Evolutionary conservation across 2,113 vertebrate genomes (phyloP).

Genomic region (Pleuronectes platessa): DNA sequence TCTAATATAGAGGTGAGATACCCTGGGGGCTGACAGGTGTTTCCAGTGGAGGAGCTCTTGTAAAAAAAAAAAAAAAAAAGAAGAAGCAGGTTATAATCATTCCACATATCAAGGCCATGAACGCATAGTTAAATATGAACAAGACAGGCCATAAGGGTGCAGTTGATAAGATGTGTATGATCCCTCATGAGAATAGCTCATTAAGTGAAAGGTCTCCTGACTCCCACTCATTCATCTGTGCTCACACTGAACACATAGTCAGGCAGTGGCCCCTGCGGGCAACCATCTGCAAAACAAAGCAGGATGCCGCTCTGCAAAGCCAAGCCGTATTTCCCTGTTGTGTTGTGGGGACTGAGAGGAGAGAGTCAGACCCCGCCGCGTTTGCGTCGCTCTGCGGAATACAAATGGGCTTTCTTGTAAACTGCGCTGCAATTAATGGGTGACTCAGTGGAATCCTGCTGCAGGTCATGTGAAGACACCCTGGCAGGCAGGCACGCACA

Average conservation of each 20-base stretch:
- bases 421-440: conserved; percentile 48
- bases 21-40: conserved; percentile 22
- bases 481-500: background rate
- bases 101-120: conserved; percentile 29
- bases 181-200: conserved; percentile 48
- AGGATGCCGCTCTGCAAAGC: conserved; percentile 40
- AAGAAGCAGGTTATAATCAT: conserved; percentile 37
- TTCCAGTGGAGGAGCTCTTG: conserved; percentile 11
- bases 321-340: conserved; percentile 34
- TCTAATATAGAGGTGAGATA: background rate
- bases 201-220: conserved; percentile 50
- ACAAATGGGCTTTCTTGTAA: conserved; percentile 54
- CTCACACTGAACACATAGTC: conserved; percentile 53
- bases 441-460: conserved; percentile 54
- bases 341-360: conserved; percentile 32
- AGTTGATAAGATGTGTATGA: conserved; percentile 40
- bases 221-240: conserved; percentile 37
- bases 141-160: conserved; percentile 20
- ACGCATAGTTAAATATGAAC: conserved; percentile 13
- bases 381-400: conserved; percentile 41
- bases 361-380: conserved; percentile 28
- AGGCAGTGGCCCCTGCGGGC: conserved; percentile 80
- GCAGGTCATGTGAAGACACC: conserved; percentile 50
- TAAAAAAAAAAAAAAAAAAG: background rate
- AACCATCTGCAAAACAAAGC: conserved; percentile 68